Evolutionary conservation across 2,888 invertebrate genomes (phyloP).

Genomic region (Maniola hyperantus): DNA sequence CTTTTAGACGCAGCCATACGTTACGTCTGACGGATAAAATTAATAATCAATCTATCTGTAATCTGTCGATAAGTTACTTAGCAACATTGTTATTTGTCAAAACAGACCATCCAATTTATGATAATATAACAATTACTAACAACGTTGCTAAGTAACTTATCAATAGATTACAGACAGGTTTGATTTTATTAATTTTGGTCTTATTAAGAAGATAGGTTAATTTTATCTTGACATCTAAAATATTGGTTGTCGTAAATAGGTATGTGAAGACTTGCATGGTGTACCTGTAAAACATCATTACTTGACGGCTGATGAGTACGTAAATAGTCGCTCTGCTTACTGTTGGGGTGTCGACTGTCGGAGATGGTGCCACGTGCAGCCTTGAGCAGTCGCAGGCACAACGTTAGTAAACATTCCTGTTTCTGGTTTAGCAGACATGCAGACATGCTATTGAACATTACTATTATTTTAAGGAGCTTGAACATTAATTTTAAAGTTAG

Average conservation of each 20-base stretch:
- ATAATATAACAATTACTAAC: too few relatives aligned
- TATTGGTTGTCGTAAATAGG: conserved; percentile 12
- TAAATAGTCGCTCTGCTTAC: conserved; percentile 62
- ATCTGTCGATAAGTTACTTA: too few relatives aligned
- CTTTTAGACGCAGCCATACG: too few relatives aligned
- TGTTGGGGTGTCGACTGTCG: conserved; percentile 49
- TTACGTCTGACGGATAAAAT: too few relatives aligned
- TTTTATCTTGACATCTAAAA: conserved; percentile 13
- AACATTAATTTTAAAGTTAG: not conserved
- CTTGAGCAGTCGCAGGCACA: conserved; percentile 59
- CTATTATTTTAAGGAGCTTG: conserved; percentile 7
- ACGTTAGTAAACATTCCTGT: conserved; percentile 53
- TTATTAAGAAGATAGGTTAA: not conserved
- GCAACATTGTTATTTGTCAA: too few relatives aligned
- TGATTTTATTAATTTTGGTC: too few relatives aligned
- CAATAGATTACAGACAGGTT: too few relatives aligned
- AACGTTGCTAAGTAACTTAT: too few relatives aligned
- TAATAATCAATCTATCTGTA: too few relatives aligned
- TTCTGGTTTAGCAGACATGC: conserved; percentile 30
- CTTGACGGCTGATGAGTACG: conserved; percentile 48
- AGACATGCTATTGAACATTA: conserved; percentile 17
- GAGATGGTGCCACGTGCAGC: conserved; percentile 43
- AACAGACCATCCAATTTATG: too few relatives aligned
- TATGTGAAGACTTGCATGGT: conserved; percentile 26
- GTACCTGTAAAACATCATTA: conserved; percentile 50